A percentile compares a stretch with the other conserved stretches of the same genome.
Conservation (phyloP, 1,140 invertebrate species). For the Aphidius ervi region DNA sequence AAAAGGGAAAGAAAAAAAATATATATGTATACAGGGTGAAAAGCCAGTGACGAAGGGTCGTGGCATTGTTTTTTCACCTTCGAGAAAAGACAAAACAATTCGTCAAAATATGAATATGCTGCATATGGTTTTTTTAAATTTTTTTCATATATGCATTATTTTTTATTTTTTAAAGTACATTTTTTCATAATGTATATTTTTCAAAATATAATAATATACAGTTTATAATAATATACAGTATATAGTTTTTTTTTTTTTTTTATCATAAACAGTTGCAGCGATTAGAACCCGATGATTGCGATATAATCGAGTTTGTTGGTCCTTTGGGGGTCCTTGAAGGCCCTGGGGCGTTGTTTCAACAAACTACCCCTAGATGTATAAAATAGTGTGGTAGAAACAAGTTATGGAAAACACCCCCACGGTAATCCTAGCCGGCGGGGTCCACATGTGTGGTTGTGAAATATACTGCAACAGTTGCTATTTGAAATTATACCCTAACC, state of each 20-base stretch:
- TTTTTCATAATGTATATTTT: too few species aligned
- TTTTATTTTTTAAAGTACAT: too few species aligned
- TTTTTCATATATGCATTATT: too few species aligned
- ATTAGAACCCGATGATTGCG: constrained; percentile 44
- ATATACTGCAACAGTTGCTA: constrained; percentile 48
- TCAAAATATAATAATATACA: too few species aligned
- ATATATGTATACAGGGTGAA: constrained; percentile 7
- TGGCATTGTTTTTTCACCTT: constrained; percentile 12
- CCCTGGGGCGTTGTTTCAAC: constrained; percentile 22
- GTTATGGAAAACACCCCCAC: constrained; percentile 42
- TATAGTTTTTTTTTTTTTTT: too few species aligned
- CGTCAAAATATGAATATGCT: too few species aligned
- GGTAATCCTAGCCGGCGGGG: constrained; percentile 49
- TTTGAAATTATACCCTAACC: constrained; percentile 47
- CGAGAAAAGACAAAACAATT: too few species aligned
- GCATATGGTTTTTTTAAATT: too few species aligned
- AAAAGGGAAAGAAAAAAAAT: not conserved
- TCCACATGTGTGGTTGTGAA: constrained; percentile 47
- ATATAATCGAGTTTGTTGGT: constrained; percentile 49
- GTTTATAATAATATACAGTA: too few species aligned
- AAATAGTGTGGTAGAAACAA: constrained; percentile 19
- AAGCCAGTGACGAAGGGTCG: constrained; percentile 5
- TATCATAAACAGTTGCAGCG: too few species aligned
- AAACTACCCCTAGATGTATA: constrained; percentile 23
- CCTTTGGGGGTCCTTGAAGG: constrained; percentile 19